Evolutionary conservation across 2,888 invertebrate species (phyloP).

Genomic region (Conchocele bisecta): DNA sequence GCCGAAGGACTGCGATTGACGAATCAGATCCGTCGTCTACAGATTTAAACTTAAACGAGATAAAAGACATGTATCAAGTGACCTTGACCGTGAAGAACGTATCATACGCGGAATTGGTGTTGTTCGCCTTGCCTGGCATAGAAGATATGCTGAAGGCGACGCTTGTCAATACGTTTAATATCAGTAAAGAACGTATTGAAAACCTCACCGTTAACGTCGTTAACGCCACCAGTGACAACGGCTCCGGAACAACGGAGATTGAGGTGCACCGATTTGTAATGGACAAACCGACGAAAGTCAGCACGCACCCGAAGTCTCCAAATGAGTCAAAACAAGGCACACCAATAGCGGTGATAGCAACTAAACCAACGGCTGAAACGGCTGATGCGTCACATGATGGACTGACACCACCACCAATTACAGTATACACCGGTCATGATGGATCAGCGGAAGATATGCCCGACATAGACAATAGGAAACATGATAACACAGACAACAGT

Average conservation of each 20-base stretch:
- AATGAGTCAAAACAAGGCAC: no score
- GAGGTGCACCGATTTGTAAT: conserved; percentile 37
- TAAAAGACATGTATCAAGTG: conserved; percentile 51
- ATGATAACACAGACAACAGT: background rate
- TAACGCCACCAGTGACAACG: conserved; percentile 22
- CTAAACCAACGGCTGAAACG: background rate
- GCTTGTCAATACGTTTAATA: conserved; percentile 59
- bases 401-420: background rate
- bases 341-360: no score
- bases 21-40: conserved; percentile 23
- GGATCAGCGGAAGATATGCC: background rate
- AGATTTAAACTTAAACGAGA: conserved; percentile 39
- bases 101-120: conserved; percentile 38
- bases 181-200: conserved; percentile 59
- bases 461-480: no score
- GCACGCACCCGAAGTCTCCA: no score
- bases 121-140: conserved; percentile 36
- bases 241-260: conserved; percentile 17
- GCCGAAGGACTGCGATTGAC: conserved; percentile 30
- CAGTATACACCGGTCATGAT: background rate
- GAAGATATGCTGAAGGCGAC: conserved; percentile 38
- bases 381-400: background rate
- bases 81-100: conserved; percentile 64
- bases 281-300: background rate
- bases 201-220: conserved; percentile 55